Evolutionary conservation across 1,140 invertebrate genomes (phyloP).

Genomic region (Steinernema khuongi): DNA sequence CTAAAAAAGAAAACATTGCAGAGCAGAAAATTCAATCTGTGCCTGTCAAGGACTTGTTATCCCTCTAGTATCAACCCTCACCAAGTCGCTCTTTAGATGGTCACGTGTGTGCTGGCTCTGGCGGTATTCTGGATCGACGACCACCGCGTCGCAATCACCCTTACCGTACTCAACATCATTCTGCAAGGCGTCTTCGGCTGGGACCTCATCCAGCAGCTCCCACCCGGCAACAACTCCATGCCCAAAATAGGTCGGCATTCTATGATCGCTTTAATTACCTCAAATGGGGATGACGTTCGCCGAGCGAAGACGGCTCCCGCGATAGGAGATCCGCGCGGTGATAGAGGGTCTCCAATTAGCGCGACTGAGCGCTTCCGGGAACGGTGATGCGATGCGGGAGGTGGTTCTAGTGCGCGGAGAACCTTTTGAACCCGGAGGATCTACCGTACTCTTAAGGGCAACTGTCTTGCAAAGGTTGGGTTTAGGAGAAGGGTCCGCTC

Average conservation of each 20-base stretch:
- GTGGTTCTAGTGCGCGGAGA: background rate
- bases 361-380: background rate
- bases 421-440: background rate
- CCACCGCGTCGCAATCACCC: conserved; percentile 21
- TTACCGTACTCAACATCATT: conserved; percentile 39
- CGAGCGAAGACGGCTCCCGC: background rate
- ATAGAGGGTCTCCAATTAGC: background rate
- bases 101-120: conserved; percentile 38
- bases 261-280: background rate
- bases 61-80: conserved; percentile 7
- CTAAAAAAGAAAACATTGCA: no score
- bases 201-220: conserved; percentile 38
- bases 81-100: conserved; percentile 33
- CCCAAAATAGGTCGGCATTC: conserved; percentile 43
- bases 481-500: no score
- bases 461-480: background rate
- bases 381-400: background rate
- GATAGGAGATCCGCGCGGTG: background rate
- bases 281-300: background rate
- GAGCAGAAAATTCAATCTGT: no score
- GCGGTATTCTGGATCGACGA: conserved; percentile 46
- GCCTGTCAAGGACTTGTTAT: conserved; percentile 10
- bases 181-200: conserved; percentile 46
- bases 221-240: conserved; percentile 44
- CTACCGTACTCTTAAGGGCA: background rate